Evolutionary conservation across 2,113 vertebrate genomes (phyloP).

Genomic region (Eolophus roseicapilla): DNA sequence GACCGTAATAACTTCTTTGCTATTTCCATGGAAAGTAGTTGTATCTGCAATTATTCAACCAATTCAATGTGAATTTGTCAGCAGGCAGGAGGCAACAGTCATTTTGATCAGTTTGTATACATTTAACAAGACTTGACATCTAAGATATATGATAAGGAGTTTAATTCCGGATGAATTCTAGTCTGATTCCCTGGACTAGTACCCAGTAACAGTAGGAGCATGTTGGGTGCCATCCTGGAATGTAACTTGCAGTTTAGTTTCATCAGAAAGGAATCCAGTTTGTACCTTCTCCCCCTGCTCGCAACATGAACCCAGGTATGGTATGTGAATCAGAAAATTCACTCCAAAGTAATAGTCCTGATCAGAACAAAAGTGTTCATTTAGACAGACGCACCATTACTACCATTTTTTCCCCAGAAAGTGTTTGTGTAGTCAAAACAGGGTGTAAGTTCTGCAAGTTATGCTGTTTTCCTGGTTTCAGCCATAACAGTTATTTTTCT

Average conservation of each 20-base stretch:
- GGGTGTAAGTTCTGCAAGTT: neutral
- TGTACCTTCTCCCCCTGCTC: neutral
- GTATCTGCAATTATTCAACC: neutral
- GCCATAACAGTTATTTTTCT: neutral
- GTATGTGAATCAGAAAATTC: neutral
- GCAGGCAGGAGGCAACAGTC: neutral
- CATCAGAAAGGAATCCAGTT: neutral
- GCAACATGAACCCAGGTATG: rapidly evolving
- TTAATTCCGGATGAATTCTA: neutral
- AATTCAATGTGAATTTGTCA: neutral
- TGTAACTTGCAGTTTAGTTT: neutral
- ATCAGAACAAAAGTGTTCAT: neutral
- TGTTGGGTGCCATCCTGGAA: neutral
- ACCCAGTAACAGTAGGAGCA: neutral
- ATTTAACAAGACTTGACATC: neutral
- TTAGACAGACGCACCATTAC: neutral
- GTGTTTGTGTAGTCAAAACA: neutral
- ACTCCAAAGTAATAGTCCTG: neutral
- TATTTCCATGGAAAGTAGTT: neutral
- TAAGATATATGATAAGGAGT: neutral
- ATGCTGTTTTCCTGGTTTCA: neutral
- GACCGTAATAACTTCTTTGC: neutral
- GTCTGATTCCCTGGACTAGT: neutral
- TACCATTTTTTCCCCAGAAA: neutral
- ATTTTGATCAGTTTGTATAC: neutral